These are phyloP conservation scores for Thripadectes ignobilis DNA, from an alignment of 2,797 vertebrate genomes.

Conservation along the genomic window DNA sequence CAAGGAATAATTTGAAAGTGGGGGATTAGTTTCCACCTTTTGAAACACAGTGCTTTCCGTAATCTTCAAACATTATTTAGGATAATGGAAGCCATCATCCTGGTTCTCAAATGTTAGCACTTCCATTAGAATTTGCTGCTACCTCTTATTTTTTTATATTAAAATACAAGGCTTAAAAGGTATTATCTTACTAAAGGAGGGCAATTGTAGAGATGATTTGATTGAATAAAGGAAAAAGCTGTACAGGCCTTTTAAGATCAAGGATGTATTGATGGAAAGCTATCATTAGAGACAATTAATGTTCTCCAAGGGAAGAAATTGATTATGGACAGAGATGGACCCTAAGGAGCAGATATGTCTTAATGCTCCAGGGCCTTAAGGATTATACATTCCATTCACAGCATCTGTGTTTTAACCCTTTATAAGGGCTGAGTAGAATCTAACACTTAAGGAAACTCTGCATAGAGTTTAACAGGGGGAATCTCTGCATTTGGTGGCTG, in stretches of 20 bases:
- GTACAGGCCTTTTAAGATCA: slow-evolving; percentile 88
- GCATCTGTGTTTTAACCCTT: slow-evolving; percentile 82
- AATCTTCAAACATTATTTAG: slow-evolving; percentile 92
- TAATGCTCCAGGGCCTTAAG: slow-evolving; percentile 81
- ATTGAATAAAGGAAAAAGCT: slow-evolving; percentile 90
- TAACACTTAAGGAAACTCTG: slow-evolving; percentile 18
- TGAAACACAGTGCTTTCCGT: slow-evolving; percentile 86
- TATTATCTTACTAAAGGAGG: slow-evolving; percentile 90
- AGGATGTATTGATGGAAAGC: slow-evolving; percentile 92
- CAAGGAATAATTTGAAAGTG: slow-evolving; percentile 81
- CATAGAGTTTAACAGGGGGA: neutral
- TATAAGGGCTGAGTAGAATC: slow-evolving; percentile 28
- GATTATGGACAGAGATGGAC: slow-evolving; percentile 91
- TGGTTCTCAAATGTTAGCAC: slow-evolving; percentile 82
- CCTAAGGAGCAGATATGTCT: slow-evolving; percentile 83
- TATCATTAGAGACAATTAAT: slow-evolving; percentile 98
- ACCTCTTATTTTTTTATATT: slow-evolving; percentile 93
- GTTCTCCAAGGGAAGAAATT: slow-evolving; percentile 87
- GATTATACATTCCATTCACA: slow-evolving; percentile 80
- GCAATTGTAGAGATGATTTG: slow-evolving; percentile 90
- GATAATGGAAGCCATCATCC: slow-evolving; percentile 90
- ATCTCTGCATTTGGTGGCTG: neutral
- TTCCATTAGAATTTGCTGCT: slow-evolving; percentile 86
- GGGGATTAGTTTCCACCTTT: slow-evolving; percentile 84
- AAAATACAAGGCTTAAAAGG: slow-evolving; percentile 92